Conservation (phyloP, 2,113 vertebrate species). For the Poecile atricapillus region DNA sequence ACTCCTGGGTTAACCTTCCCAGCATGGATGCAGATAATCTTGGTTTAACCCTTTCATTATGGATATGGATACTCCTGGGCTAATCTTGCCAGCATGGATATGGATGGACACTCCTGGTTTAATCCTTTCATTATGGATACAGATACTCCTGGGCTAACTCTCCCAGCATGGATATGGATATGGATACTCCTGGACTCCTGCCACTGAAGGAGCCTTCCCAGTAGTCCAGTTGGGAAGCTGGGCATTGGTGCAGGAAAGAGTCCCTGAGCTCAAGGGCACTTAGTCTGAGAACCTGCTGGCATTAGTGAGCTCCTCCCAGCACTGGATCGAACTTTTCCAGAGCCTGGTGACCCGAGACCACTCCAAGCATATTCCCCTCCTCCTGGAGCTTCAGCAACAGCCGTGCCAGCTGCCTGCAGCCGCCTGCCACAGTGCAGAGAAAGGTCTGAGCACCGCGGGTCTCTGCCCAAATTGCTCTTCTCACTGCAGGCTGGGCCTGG, state of each 20-base stretch:
- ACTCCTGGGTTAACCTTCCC: background rate
- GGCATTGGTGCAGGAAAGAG: background rate
- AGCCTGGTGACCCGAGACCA: background rate
- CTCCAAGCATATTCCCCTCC: background rate
- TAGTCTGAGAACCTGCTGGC: background rate
- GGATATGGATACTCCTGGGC: background rate
- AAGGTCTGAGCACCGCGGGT: accelerated
- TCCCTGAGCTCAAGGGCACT: background rate
- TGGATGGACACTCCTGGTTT: background rate
- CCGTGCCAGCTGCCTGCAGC: background rate
- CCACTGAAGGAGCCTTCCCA: background rate
- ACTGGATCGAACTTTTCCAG: background rate
- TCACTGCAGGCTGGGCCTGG: background rate
- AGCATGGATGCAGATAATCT: background rate
- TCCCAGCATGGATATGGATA: background rate
- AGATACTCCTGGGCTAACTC: background rate
- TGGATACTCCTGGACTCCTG: background rate
- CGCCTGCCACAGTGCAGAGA: accelerated
- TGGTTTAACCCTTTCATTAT: background rate
- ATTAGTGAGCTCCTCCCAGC: background rate
- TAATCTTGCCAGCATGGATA: background rate
- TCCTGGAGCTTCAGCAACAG: background rate
- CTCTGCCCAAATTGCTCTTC: background rate
- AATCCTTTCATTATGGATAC: background rate
- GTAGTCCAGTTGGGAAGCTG: background rate